Base-by-base conservation (phyloP, 2,113 vertebrate species). In the Platichthys stellatus region DNA sequence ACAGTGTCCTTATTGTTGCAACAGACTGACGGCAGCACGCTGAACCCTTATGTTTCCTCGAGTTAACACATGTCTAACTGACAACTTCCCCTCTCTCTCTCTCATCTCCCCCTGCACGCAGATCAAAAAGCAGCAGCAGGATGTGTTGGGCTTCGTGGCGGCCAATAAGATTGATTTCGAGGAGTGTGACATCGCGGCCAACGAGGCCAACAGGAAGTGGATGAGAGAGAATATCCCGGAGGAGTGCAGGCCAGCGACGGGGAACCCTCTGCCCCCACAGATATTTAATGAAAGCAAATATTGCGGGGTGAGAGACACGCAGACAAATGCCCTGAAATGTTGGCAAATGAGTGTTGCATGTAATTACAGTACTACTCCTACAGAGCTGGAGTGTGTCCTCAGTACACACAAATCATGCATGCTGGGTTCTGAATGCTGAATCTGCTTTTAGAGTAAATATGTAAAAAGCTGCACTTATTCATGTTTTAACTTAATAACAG, bases 121-220 rank as follows among this genome's bases (percentile, higher is more conserved):
- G 98, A 98, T 99, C 83, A 99, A 99, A 93, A 99, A 99, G 93
- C 96, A 99, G 89, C 98, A 99, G 85, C 97, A 98, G 93, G 97
- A 98, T 86, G 96, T 99, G 9, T 87, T 97, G 89, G 94, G 96
- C 31, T 98, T 98, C 92, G 91, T 99, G 80, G 94, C 96, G 63
- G 96, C 94, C 87, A 98, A 99, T 92, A 98, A 97, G 93, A 99
- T 99, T 1, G 95, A 95, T 54, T 98, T 95, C 78, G 97, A 98
- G 92, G 97, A 98, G 88, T 97, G 96, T 76, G 98, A 99, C 84
- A 99, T 99, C 2, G 97, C 97, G 0, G 96, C 96, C 87, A 96
- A 96, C 0, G 97, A 99, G 88, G 96, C 93, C 73, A 98, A 98
- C 90, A 93, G 97, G 76, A 98, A 97, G 78, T 99, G 97, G 96